Evolutionary conservation across 2,797 vertebrate species (phyloP).

Genomic region (Rhabdophis nuchalis): DNA sequence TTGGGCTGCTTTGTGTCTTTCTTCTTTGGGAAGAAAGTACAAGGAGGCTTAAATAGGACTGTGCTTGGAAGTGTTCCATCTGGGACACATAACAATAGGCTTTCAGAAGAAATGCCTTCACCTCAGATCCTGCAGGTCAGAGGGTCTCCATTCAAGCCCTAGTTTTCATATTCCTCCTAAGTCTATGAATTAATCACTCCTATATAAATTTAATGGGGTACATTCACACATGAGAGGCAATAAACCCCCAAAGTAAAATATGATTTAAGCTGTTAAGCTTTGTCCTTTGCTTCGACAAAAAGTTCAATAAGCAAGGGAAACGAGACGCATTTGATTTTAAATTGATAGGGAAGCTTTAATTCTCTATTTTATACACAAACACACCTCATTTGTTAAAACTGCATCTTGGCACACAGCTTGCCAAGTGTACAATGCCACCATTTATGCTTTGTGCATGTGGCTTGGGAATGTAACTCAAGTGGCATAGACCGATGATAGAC

Average conservation of each 20-base stretch:
- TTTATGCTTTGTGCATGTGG: not conserved
- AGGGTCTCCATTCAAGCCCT: not conserved
- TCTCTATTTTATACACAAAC: not conserved
- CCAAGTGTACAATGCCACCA: not conserved
- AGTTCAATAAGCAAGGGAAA: not conserved
- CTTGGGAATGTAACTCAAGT: not conserved
- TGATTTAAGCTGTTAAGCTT: not conserved
- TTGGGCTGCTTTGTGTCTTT: not conserved
- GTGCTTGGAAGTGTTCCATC: not conserved
- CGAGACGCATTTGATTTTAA: not conserved
- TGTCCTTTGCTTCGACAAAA: not conserved
- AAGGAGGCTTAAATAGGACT: not conserved
- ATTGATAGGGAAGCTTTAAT: not conserved
- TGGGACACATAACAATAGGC: not conserved
- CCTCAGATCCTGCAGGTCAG: not conserved
- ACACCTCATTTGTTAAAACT: not conserved
- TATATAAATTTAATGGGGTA: not conserved
- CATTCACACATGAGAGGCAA: not conserved
- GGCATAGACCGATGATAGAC: not conserved
- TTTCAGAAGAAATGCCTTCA: not conserved
- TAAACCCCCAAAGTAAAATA: not conserved
- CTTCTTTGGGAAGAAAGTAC: not conserved
- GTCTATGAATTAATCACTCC: not conserved
- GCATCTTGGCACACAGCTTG: not conserved
- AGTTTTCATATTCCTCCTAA: not conserved